These are phyloP conservation scores for rat (Rattus norvegicus) DNA, from an alignment of 2,113 vertebrate genomes.

Conservation along the genomic window DNA sequence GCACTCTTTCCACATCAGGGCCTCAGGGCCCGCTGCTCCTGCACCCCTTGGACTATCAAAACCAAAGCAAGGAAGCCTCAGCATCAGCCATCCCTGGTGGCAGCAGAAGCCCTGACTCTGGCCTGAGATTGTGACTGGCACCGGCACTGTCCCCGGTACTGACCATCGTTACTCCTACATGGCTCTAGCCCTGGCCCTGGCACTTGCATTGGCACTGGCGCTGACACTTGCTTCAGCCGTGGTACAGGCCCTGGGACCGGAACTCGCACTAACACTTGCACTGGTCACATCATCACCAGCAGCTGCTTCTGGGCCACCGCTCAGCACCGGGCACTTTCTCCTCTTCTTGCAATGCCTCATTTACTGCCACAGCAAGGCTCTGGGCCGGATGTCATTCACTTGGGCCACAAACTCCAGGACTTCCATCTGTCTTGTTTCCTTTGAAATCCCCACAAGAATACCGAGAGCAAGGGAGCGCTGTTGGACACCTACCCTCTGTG, in stretches of 20 bases:
- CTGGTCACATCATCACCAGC: background rate
- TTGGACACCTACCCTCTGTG: background rate
- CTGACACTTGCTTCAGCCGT: slow-evolving; percentile 29
- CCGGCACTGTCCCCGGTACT: background rate
- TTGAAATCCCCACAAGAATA: slow-evolving; percentile 9
- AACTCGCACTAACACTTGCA: slow-evolving; percentile 30
- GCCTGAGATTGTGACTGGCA: background rate
- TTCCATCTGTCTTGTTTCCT: slow-evolving; percentile 57
- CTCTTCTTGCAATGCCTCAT: slow-evolving; percentile 39
- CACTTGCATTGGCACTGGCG: background rate
- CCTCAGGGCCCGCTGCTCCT: background rate
- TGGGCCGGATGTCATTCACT: slow-evolving; percentile 13
- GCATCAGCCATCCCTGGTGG: background rate
- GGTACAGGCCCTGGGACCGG: slow-evolving; percentile 19
- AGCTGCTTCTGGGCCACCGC: background rate
- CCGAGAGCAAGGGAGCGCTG: background rate
- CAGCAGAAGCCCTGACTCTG: background rate
- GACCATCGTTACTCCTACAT: background rate
- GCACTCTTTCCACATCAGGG: background rate
- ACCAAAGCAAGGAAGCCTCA: background rate
- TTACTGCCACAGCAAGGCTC: slow-evolving; percentile 25
- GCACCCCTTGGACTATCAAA: background rate
- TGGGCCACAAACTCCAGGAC: slow-evolving; percentile 7
- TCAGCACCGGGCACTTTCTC: background rate
- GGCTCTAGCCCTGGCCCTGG: background rate